These are phyloP conservation scores for Choristoneura rosaceana DNA, from an alignment of 2,888 invertebrate species.

Conservation along the genomic window DNA sequence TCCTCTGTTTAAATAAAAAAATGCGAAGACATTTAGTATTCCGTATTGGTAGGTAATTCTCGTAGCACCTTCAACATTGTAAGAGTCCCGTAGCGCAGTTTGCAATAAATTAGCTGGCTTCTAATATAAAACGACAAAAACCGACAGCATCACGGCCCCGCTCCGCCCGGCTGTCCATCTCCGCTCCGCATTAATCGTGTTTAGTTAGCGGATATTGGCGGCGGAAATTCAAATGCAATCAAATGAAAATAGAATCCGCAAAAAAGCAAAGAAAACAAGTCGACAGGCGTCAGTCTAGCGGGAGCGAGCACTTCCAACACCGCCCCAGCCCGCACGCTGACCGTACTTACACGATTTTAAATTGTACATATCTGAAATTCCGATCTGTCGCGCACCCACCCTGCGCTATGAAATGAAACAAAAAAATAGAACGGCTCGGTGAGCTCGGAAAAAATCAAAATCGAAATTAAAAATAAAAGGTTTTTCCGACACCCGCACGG, in stretches of 20 bases:
- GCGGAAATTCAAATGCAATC: slow-evolving; percentile 86
- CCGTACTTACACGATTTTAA: slow-evolving; percentile 86
- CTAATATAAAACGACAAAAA: slow-evolving; percentile 85
- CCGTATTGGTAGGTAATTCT: slow-evolving; percentile 47
- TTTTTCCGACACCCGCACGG: slow-evolving; percentile 65
- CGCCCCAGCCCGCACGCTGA: slow-evolving; percentile 63
- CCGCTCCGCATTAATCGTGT: slow-evolving; percentile 85
- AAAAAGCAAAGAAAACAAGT: slow-evolving; percentile 84
- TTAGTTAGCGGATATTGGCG: slow-evolving; percentile 86
- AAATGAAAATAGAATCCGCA: slow-evolving; percentile 85
- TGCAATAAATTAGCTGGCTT: slow-evolving; percentile 84
- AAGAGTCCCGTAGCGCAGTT: slow-evolving; percentile 76
- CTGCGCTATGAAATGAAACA: slow-evolving; percentile 85
- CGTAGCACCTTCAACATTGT: slow-evolving; percentile 59
- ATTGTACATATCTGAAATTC: slow-evolving; percentile 86
- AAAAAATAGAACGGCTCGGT: slow-evolving; percentile 81
- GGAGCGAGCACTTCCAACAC: slow-evolving; percentile 62
- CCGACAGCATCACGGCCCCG: slow-evolving; percentile 68
- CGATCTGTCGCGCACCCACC: slow-evolving; percentile 85
- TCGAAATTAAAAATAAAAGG: slow-evolving; percentile 85
- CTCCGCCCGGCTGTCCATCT: slow-evolving; percentile 80
- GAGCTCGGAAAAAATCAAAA: slow-evolving; percentile 84
- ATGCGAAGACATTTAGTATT: slow-evolving; percentile 9
- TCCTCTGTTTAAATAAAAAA: not conserved
- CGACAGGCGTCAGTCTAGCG: slow-evolving; percentile 85